These are phyloP conservation scores for Trichogramma pretiosum DNA, from an alignment of 1,140 invertebrate species.

Conservation along the genomic window DNA sequence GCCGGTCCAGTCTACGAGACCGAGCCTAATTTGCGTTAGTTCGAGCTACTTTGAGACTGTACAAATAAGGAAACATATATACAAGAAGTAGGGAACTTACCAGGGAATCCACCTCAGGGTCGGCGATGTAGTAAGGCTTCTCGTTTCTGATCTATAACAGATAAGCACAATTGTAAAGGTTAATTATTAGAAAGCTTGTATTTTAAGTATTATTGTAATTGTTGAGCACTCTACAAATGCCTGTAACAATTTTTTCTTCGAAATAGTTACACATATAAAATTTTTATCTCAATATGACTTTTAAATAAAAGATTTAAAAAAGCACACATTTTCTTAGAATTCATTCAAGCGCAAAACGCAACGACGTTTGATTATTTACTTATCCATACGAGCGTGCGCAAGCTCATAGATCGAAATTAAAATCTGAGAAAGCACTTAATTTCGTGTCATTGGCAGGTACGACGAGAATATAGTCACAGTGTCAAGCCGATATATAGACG, in stretches of 20 bases:
- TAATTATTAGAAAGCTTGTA: conserved; percentile 32
- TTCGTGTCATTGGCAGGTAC: background rate
- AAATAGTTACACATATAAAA: too few relatives aligned
- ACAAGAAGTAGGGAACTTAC: conserved; percentile 58
- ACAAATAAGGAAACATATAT: conserved; percentile 11
- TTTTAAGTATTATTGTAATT: conserved; percentile 19
- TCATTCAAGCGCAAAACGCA: background rate
- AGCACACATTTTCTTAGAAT: background rate
- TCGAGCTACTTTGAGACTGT: background rate
- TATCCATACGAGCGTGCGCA: too few relatives aligned
- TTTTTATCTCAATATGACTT: too few relatives aligned
- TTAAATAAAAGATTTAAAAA: too few relatives aligned
- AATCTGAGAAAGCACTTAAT: too few relatives aligned
- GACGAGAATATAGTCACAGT: background rate
- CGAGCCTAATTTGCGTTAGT: too few relatives aligned
- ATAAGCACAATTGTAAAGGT: conserved; percentile 35
- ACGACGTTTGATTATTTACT: too few relatives aligned
- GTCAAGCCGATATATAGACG: background rate
- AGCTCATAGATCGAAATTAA: too few relatives aligned
- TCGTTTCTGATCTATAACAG: conserved; percentile 86
- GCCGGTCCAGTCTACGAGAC: too few relatives aligned
- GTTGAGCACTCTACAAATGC: conserved; percentile 27
- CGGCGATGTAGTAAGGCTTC: conserved; percentile 95
- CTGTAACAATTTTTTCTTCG: too few relatives aligned
- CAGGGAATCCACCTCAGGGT: conserved; percentile 95